These are phyloP conservation scores for Lagria hirta DNA, from an alignment of 2,888 invertebrate genomes.

Conservation along the genomic window DNA sequence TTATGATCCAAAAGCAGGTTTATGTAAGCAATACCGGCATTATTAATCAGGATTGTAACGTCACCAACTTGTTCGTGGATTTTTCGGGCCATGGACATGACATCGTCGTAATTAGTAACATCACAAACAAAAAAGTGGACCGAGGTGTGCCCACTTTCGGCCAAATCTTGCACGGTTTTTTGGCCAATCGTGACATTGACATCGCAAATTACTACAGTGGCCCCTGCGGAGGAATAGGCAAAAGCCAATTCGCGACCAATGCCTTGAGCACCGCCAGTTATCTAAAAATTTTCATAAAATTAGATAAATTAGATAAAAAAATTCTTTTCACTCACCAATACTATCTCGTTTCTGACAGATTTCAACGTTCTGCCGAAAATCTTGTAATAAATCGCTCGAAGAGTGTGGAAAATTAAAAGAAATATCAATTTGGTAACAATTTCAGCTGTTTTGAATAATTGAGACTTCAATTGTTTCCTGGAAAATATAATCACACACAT, in stretches of 20 bases:
- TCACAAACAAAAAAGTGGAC: conserved; percentile 72
- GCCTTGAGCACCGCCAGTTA: conserved; percentile 84
- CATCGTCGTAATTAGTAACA: conserved; percentile 70
- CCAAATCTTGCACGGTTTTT: conserved; percentile 64
- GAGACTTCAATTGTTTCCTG: no score
- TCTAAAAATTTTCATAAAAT: conserved; percentile 54
- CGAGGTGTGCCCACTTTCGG: conserved; percentile 51
- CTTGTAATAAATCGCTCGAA: no score
- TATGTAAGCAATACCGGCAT: conserved; percentile 87
- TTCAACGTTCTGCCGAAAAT: no score
- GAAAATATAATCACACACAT: no score
- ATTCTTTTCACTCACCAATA: conserved; percentile 63
- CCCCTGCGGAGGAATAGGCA: conserved; percentile 70
- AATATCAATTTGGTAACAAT: no score
- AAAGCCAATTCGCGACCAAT: conserved; percentile 78
- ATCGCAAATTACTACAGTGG: conserved; percentile 75
- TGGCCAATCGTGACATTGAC: conserved; percentile 72
- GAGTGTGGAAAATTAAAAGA: no score
- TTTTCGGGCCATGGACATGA: conserved; percentile 64
- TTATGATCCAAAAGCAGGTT: conserved; percentile 67
- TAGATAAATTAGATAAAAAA: no score
- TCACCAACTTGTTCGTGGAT: conserved; percentile 72
- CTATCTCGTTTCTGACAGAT: conserved; percentile 69
- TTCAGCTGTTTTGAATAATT: no score
- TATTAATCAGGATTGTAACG: conserved; percentile 78